phyloP scores from a whole-genome alignment of 2,888 invertebrate genomes.

The Trissolcus brochymenae region DNA sequence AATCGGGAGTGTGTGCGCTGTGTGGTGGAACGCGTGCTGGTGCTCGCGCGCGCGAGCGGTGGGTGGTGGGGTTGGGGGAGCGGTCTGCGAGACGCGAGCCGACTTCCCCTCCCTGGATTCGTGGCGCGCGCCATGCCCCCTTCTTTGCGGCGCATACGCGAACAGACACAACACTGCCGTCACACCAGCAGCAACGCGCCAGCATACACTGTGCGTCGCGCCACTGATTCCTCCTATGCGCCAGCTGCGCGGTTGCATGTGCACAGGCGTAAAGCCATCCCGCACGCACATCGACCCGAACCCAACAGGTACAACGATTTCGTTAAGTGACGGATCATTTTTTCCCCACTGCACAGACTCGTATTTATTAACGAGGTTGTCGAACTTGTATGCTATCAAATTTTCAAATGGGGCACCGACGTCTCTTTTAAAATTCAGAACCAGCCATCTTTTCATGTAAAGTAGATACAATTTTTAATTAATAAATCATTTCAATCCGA shows the following conservation, averaged over 20 bases:
- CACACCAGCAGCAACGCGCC: constrained; percentile 53
- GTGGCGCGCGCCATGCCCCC: constrained; percentile 74
- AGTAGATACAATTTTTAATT: too few species aligned
- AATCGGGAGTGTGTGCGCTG: constrained; percentile 46
- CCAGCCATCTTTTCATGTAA: too few species aligned
- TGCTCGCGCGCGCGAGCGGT: constrained; percentile 49
- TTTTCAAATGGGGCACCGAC: too few species aligned
- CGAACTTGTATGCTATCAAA: constrained; percentile 7
- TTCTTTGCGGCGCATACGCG: constrained; percentile 39
- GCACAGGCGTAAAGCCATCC: constrained; percentile 60
- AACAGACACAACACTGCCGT: constrained; percentile 42
- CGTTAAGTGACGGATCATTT: constrained; percentile 35
- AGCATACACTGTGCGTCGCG: constrained; percentile 49
- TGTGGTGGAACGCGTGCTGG: constrained; percentile 56
- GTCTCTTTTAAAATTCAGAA: too few species aligned
- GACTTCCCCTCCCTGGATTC: constrained; percentile 68
- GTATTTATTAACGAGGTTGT: constrained; percentile 33
- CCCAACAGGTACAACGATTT: constrained; percentile 62
- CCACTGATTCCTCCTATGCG: constrained; percentile 49
- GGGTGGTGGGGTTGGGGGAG: constrained; percentile 45
- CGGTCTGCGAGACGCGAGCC: constrained; percentile 73
- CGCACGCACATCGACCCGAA: constrained; percentile 50
- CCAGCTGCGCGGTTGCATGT: constrained; percentile 53
- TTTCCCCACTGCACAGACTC: neutral
- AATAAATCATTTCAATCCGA: too few species aligned